Evolutionary conservation across 2,888 invertebrate species (phyloP).

Genomic region (Ectemnius lituratus): DNA sequence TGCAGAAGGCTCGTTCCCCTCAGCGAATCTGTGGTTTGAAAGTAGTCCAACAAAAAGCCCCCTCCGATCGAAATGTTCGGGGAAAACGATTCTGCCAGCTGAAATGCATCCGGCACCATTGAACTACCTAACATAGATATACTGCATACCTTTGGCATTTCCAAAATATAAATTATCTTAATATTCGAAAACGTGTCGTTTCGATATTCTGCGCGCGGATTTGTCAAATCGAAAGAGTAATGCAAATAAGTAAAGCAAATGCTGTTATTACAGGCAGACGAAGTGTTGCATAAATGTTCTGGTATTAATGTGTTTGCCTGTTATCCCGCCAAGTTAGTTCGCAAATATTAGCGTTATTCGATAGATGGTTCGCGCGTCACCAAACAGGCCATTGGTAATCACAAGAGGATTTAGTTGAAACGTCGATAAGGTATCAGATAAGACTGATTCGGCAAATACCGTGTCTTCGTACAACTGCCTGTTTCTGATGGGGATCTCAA

Average conservation of each 20-base stretch:
- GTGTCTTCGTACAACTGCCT: not conserved
- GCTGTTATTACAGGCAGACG: too few species aligned
- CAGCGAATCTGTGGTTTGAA: slow-evolving; percentile 29
- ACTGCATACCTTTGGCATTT: too few species aligned
- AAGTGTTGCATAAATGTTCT: too few species aligned
- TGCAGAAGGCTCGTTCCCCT: slow-evolving; percentile 38
- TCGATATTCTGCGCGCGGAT: too few species aligned
- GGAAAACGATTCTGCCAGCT: slow-evolving; percentile 6
- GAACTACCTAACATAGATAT: too few species aligned
- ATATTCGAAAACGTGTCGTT: too few species aligned
- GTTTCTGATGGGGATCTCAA: not conserved
- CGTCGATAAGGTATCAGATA: slow-evolving; percentile 38
- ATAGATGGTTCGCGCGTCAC: slow-evolving; percentile 16
- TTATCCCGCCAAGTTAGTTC: not conserved
- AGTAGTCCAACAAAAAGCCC: slow-evolving; percentile 17
- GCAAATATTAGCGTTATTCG: slow-evolving; percentile 28
- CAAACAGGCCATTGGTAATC: slow-evolving; percentile 25
- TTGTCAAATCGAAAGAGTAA: too few species aligned
- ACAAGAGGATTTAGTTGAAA: slow-evolving; percentile 29
- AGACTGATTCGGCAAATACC: slow-evolving; percentile 37
- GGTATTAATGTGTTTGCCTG: not conserved
- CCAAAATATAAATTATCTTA: too few species aligned
- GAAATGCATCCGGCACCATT: too few species aligned
- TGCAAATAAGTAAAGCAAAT: too few species aligned
- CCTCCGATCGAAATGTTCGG: not conserved